These are phyloP conservation scores for Pseudopleuronectes americanus DNA, from an alignment of 2,797 vertebrate species.

Conservation along the genomic window DNA sequence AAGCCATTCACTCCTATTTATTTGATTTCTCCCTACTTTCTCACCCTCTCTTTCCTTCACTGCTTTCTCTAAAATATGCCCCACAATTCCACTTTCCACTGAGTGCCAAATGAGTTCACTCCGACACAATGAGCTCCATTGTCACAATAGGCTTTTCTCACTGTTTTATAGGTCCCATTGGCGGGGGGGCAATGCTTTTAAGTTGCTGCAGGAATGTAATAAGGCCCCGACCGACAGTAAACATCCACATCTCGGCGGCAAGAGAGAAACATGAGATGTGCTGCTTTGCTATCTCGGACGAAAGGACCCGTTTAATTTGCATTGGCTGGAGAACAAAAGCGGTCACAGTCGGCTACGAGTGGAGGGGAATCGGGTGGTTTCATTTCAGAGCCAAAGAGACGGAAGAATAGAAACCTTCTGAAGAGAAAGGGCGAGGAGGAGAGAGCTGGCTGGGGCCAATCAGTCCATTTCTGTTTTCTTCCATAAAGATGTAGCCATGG, in stretches of 20 bases:
- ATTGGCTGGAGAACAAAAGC: constrained; percentile 67
- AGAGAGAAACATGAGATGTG: constrained; percentile 46
- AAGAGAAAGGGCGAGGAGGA: constrained; percentile 21
- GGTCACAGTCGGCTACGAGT: constrained; percentile 56
- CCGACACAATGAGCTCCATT: constrained; percentile 67
- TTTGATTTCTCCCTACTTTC: constrained; percentile 62
- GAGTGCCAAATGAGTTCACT: constrained; percentile 72
- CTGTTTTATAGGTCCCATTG: constrained; percentile 77
- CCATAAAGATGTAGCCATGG: constrained; percentile 24
- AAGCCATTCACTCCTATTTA: constrained; percentile 68
- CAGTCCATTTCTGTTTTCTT: constrained; percentile 16
- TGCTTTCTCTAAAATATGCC: constrained; percentile 42
- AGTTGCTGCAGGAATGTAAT: constrained; percentile 78
- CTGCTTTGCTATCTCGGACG: constrained; percentile 45
- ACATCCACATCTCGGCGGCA: constrained; percentile 58
- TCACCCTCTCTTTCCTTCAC: constrained; percentile 36
- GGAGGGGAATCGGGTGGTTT: constrained; percentile 47
- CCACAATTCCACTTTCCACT: constrained; percentile 52
- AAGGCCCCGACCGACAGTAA: constrained; percentile 72
- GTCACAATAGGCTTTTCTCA: constrained; percentile 71
- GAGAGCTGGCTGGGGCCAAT: constrained; percentile 19
- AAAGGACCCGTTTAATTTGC: constrained; percentile 70
- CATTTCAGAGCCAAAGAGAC: constrained; percentile 45
- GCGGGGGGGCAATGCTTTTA: constrained; percentile 75
- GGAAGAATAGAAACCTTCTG: constrained; percentile 41